Base-by-base conservation (phyloP, 1,140 invertebrate species). In the Yoshiicerus persimilis region DNA sequence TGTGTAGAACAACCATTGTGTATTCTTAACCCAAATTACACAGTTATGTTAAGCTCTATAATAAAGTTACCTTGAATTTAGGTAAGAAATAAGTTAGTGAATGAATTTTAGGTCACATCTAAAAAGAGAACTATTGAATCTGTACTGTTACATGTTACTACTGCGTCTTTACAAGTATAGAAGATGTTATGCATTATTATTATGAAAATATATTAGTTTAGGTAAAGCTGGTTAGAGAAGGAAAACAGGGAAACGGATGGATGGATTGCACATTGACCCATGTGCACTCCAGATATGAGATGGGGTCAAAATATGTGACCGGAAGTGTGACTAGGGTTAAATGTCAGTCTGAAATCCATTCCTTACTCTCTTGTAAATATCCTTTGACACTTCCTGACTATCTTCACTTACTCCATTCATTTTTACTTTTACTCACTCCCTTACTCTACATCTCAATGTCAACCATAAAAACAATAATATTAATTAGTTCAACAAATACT, bases 291-390 rank as follows among this genome's bases (percentile, higher is more conserved):
- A 90, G 89, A 90, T 88, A 87, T 56, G 39, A 77, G 83, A 80
- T 70, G 34, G 89, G 89, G 86, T 87, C 86, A 90, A 88, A 88
- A 36, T 88, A 88, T 89, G 86, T 90, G 89, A 90, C 89, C 89
- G 89, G 89, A 90, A 90, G 89, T 87, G 89, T 90, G 89, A 90
- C 89, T 88, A 88, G 88, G 88, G 88, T 88, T 88, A 88, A 86
- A 80, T 88, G 88, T 88, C 88, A 88, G 38, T 20, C 88, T 56
- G 86, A 56, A 87, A 87, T 34, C 34, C 56, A 86, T 64, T 62
- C 84, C 47, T 36, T 64, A 34, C 84, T 86, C 30, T 64, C 32
- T 13, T 75, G 64, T 77, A 86, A 75, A 80, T 80, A 80, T 70
- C 16, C 23, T 86, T 86, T 62, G 66, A 86, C 66, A 86, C 66